Percentiles rank a stretch among this genome's conserved stretches.
These are phyloP conservation scores for Episyrphus balteatus DNA, from an alignment of 1,140 invertebrate genomes.

Conservation along the genomic window DNA sequence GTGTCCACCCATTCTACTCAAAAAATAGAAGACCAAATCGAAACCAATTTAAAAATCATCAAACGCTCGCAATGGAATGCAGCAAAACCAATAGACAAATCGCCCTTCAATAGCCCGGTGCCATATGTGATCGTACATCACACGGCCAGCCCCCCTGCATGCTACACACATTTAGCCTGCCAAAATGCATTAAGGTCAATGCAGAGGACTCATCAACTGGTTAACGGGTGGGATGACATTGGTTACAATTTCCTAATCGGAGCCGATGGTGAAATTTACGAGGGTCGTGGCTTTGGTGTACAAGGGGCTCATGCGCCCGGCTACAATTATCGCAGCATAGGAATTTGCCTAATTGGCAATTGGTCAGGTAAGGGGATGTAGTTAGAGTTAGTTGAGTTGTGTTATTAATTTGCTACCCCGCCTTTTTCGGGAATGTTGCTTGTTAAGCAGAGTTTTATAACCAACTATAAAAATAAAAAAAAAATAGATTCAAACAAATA, in stretches of 20 bases:
- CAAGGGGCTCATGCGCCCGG: slow-evolving; percentile 53
- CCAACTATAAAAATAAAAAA: too few species aligned
- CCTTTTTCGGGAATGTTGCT: too few species aligned
- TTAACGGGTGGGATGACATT: slow-evolving; percentile 43
- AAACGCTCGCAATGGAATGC: slow-evolving; percentile 4
- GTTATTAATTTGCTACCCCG: not conserved
- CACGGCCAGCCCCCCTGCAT: slow-evolving; percentile 44
- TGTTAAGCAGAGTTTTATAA: too few species aligned
- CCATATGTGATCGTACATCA: slow-evolving; percentile 62
- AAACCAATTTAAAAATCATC: slow-evolving; percentile 2
- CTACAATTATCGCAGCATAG: slow-evolving; percentile 55
- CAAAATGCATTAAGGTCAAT: slow-evolving; percentile 35
- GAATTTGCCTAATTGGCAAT: slow-evolving; percentile 49
- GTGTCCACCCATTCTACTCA: not conserved
- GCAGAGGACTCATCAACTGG: slow-evolving; percentile 44
- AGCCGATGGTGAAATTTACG: slow-evolving; percentile 38
- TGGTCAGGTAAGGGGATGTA: slow-evolving; percentile 1
- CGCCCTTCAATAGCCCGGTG: slow-evolving; percentile 30
- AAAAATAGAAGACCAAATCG: not conserved
- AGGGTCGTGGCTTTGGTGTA: slow-evolving; percentile 54
- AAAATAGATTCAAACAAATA: too few species aligned
- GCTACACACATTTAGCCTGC: slow-evolving; percentile 38
- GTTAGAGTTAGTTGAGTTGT: not conserved
- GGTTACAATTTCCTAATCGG: slow-evolving; percentile 58
- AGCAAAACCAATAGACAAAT: not conserved